These are phyloP conservation scores for Papilio elwesi DNA, from an alignment of 2,888 invertebrate species.

Conservation along the genomic window DNA sequence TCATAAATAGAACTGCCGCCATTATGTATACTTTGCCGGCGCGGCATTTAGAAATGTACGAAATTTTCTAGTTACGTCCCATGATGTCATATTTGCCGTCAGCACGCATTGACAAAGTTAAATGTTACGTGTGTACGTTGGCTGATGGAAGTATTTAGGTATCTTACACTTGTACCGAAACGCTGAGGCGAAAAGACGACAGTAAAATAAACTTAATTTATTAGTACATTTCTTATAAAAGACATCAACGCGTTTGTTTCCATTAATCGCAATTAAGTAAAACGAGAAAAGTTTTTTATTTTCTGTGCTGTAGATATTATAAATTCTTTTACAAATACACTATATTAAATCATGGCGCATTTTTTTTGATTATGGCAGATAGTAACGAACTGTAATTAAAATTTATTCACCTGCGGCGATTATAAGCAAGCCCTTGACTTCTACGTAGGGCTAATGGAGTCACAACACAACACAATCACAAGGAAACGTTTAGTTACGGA, in stretches of 20 bases:
- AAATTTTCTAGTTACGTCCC: slow-evolving; percentile 30
- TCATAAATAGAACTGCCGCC: background rate
- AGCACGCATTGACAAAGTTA: slow-evolving; percentile 28
- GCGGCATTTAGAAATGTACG: background rate
- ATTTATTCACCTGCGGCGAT: slow-evolving; percentile 64
- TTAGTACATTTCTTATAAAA: slow-evolving; percentile 18
- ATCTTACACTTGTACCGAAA: background rate
- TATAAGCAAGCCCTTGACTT: slow-evolving; percentile 52
- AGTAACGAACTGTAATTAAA: slow-evolving; percentile 44
- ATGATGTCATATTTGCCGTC: slow-evolving; percentile 36
- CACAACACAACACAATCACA: slow-evolving; percentile 72
- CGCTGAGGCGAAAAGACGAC: no score
- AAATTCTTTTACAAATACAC: background rate
- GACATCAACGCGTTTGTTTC: slow-evolving; percentile 26
- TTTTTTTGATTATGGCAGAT: background rate
- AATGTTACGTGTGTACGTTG: slow-evolving; percentile 35
- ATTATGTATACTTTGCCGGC: slow-evolving; percentile 7
- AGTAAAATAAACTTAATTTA: background rate
- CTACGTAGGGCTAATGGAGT: slow-evolving; percentile 57
- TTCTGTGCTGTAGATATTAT: no score
- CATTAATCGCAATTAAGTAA: background rate
- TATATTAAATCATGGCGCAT: background rate
- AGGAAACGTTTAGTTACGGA: slow-evolving; percentile 65
- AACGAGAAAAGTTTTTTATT: background rate
- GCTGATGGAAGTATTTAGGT: slow-evolving; percentile 50